Conservation (phyloP, 1,140 invertebrate species). For the Neotoxoptera formosana region DNA sequence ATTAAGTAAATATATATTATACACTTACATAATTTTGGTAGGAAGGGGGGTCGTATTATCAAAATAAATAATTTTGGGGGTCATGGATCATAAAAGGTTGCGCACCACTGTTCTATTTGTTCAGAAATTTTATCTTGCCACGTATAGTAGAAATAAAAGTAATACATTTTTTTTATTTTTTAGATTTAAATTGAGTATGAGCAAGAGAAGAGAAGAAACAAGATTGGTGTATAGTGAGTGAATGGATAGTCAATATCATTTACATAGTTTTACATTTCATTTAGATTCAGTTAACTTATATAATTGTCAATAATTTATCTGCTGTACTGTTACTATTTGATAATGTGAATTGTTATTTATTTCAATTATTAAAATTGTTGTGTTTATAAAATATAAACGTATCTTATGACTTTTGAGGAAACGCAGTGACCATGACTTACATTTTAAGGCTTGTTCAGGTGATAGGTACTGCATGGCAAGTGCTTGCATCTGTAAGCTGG, state of each 20-base stretch:
- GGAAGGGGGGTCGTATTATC: too few relatives aligned
- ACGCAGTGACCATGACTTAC: background rate
- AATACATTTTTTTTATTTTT: background rate
- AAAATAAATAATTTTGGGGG: too few relatives aligned
- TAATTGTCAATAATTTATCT: background rate
- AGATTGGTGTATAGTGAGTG: background rate
- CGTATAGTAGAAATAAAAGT: background rate
- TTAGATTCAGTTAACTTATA: constrained; percentile 26
- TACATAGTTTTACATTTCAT: background rate
- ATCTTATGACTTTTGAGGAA: background rate
- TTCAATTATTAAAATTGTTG: constrained; percentile 28
- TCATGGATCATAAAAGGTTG: too few relatives aligned
- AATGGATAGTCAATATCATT: background rate
- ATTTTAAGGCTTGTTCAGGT: constrained; percentile 41
- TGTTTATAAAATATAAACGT: background rate
- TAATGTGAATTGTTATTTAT: constrained; percentile 31
- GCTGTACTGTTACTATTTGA: background rate
- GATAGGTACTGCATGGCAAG: constrained; percentile 58
- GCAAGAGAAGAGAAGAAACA: background rate
- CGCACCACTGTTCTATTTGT: too few relatives aligned
- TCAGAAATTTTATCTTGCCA: too few relatives aligned
- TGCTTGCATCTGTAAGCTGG: constrained; percentile 58
- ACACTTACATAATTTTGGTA: too few relatives aligned
- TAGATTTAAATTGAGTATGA: background rate
- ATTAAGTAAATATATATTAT: too few relatives aligned